These are phyloP conservation scores for Malurus splendens DNA, from an alignment of 2,797 vertebrate species.

Conservation along the genomic window DNA sequence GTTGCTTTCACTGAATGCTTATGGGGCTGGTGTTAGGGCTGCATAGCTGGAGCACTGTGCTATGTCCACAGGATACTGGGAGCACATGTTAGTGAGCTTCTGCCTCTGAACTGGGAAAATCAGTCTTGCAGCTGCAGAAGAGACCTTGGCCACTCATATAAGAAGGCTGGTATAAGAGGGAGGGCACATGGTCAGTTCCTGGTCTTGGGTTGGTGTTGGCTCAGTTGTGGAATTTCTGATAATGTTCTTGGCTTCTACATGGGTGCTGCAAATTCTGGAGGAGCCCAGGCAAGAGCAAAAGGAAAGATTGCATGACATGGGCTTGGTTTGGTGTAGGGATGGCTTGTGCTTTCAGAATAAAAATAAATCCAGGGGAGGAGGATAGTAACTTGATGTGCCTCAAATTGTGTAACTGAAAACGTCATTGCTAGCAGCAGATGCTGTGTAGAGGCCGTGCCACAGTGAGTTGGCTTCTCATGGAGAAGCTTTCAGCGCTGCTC, in stretches of 20 bases:
- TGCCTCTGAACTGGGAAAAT: neutral
- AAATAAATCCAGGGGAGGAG: neutral
- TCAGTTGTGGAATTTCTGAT: neutral
- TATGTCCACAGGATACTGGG: fast-evolving
- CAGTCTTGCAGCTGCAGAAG: neutral
- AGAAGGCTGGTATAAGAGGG: neutral
- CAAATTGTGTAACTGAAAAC: neutral
- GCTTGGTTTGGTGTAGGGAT: neutral
- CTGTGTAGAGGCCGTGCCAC: neutral
- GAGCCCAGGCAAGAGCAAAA: neutral
- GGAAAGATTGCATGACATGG: neutral
- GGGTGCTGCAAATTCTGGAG: neutral
- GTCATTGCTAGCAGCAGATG: neutral
- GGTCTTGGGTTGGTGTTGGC: neutral
- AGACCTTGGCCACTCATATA: neutral
- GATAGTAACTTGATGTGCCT: neutral
- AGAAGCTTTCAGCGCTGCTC: neutral
- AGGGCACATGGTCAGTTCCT: neutral
- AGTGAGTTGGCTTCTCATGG: neutral
- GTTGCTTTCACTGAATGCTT: neutral
- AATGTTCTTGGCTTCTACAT: neutral
- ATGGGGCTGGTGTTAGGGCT: neutral
- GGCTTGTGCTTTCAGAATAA: neutral
- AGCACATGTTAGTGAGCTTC: neutral
- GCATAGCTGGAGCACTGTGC: fast-evolving